Base-by-base conservation (phyloP, 2,113 vertebrate species). In the Zapus hudsonius region DNA sequence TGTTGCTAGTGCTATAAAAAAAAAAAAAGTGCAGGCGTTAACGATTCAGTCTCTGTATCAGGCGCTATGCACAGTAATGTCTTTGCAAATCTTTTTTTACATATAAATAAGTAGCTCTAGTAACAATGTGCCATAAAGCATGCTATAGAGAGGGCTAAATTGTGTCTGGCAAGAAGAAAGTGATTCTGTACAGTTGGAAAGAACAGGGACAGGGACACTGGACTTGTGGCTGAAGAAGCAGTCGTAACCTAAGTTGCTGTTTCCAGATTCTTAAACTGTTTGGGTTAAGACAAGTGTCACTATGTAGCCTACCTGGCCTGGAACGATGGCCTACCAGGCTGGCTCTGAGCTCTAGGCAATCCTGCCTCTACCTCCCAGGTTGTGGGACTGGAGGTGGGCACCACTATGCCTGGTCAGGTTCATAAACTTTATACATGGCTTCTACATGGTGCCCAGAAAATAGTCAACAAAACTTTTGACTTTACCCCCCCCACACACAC, bases 1-100 rank as follows among this genome's bases (percentile, higher is more conserved):
- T 94, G 97, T 93, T 90, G 96, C 97, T 96, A 94, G 93, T 59
- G 94, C 98, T 98, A 97, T 73, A 97, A 98, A 91, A 96, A 84
- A 97, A 83, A 96, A 90, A 84, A 96, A 95, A 97, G 75, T 88
- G 94, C 89, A 97, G 96, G 92, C 76, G 55, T 95, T 91, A 97
- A 95, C 95, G 87, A 19, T 93, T 93, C 81, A 92, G 95, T 97
- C 96, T 97, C 93, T 97, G 96, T 96, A 95, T 85, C 97, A 92
- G 90, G 86, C 94, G 17, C 91, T 93, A 95, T 76, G 87, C 96
- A 95, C 90, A 96, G 92, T 93, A 96, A 86, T 96, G 70, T 83
- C 31, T 91, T 0, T 89, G 36, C 87, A 91, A 95, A 70, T 87
- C 15, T 44, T 27, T 90, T 75, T 27, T 92, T n/a, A 76, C 2